Conservation (phyloP, 2,888 invertebrate species). For the Eristalinus sepulchralis region DNA sequence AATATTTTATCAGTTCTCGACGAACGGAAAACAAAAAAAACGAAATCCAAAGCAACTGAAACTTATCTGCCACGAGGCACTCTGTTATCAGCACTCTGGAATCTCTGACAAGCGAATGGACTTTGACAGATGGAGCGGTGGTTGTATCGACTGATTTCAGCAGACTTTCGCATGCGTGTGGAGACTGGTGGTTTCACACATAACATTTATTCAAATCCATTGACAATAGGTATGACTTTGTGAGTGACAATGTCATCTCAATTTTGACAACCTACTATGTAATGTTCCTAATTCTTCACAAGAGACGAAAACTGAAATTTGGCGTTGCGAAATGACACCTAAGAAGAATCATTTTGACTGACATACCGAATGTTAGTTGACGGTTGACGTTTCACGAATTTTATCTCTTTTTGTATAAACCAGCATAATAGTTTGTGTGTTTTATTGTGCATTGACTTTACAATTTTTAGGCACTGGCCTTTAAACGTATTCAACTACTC, state of each 20-base stretch:
- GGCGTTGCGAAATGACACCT: neutral
- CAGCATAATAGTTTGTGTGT: no score
- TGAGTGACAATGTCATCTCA: neutral
- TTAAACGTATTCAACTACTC: no score
- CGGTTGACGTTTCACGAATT: neutral
- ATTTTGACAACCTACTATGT: neutral
- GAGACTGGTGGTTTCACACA: neutral
- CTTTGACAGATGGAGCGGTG: constrained; percentile 23
- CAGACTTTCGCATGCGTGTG: neutral
- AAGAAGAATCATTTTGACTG: neutral
- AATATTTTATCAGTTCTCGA: constrained; percentile 46
- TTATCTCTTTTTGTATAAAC: no score
- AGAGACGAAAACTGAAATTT: neutral
- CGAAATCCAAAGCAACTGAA: neutral
- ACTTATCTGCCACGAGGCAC: constrained; percentile 13
- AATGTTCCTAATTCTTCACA: neutral
- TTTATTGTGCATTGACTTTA: no score
- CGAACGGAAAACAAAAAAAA: neutral
- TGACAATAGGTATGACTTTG: neutral
- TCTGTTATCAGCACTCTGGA: neutral
- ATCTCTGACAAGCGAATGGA: constrained; percentile 3
- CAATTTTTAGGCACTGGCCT: no score
- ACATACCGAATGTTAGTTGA: neutral
- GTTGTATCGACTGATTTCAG: neutral
- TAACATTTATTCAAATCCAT: neutral